phyloP scores from a whole-genome alignment of 2,113 vertebrate genomes.

The Toxostoma redivivum region DNA sequence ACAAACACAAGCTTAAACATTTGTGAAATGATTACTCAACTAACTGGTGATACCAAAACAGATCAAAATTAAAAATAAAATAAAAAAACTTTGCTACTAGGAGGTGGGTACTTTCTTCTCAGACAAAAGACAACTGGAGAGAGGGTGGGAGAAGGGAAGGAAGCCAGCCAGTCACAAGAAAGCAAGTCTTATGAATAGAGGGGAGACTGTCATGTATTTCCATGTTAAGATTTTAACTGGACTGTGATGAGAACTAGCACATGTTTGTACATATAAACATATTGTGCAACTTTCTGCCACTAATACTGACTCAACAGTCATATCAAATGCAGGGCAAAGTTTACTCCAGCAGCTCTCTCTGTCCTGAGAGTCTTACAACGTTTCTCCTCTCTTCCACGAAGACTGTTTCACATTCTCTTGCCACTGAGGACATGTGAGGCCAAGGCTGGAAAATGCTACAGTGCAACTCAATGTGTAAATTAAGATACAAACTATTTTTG shows the following conservation, averaged over 20 bases:
- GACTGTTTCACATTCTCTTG: neutral
- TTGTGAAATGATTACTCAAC: neutral
- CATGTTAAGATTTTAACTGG: neutral
- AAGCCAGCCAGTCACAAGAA: neutral
- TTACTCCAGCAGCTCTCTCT: neutral
- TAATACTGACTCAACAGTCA: neutral
- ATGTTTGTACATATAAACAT: neutral
- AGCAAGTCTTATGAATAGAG: neutral
- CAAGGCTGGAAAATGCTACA: neutral
- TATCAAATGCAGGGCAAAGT: neutral
- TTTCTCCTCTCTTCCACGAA: neutral
- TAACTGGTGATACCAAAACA: neutral
- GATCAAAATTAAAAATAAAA: neutral
- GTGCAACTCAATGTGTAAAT: neutral
- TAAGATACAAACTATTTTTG: neutral
- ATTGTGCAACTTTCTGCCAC: neutral
- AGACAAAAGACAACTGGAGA: neutral
- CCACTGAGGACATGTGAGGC: neutral
- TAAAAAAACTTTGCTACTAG: neutral
- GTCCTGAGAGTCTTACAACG: neutral
- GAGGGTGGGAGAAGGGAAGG: neutral
- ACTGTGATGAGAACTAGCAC: neutral
- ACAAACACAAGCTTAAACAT: neutral
- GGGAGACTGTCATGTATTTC: neutral
- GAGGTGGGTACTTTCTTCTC: neutral